Conservation (phyloP, 2,797 vertebrate species). For the Loriculus beryllinus region DNA sequence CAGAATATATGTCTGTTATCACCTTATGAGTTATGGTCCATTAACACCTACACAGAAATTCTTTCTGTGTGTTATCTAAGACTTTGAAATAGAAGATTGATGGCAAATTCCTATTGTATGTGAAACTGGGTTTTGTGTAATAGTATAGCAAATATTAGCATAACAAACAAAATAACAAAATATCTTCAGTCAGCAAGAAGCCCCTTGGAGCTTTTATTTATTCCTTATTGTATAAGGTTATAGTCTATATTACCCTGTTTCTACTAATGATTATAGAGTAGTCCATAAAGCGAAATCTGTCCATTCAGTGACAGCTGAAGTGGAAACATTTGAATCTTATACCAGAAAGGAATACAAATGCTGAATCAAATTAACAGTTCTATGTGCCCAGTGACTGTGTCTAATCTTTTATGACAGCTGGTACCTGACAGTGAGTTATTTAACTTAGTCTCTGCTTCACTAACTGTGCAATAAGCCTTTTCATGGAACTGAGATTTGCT, state of each 20-base stretch:
- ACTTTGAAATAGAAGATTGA: not conserved
- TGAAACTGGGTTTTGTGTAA: not conserved
- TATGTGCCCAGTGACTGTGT: constrained; percentile 57
- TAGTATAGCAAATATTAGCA: not conserved
- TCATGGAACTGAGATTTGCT: constrained; percentile 59
- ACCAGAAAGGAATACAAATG: constrained; percentile 57
- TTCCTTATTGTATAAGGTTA: not conserved
- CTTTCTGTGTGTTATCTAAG: not conserved
- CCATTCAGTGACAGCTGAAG: constrained; percentile 6
- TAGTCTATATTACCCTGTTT: not conserved
- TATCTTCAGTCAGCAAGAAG: not conserved
- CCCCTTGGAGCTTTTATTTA: not conserved
- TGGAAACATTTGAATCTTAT: constrained; percentile 52
- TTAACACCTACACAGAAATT: not conserved
- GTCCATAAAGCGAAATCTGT: constrained; percentile 21
- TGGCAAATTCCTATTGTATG: not conserved
- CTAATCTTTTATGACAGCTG: constrained; percentile 77
- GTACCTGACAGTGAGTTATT: constrained; percentile 74
- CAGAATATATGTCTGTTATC: not conserved
- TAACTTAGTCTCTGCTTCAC: constrained; percentile 65
- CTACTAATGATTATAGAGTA: constrained; percentile 25
- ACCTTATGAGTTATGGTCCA: not conserved
- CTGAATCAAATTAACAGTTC: constrained; percentile 66
- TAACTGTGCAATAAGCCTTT: constrained; percentile 71
- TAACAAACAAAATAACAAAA: not conserved